phyloP scores from a whole-genome alignment of 2,888 invertebrate genomes.

The Chaetoderma sp. region DNA sequence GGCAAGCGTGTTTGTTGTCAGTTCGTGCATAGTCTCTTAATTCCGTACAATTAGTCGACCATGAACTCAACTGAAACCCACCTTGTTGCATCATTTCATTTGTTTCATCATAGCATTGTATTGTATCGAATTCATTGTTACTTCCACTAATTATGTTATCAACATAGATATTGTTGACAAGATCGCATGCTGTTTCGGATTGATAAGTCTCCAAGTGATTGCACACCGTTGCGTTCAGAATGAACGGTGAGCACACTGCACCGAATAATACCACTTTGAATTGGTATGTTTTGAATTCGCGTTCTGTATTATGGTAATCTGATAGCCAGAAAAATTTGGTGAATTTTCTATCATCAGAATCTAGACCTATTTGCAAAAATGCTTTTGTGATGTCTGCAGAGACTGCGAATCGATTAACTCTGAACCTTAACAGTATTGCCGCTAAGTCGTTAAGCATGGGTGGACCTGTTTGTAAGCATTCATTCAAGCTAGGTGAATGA shows the following conservation, averaged over 20 bases:
- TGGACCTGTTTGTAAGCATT: too few species aligned
- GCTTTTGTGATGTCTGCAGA: slow-evolving; percentile 31
- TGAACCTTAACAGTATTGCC: slow-evolving; percentile 19
- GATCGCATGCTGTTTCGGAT: neutral
- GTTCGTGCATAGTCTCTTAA: slow-evolving; percentile 3
- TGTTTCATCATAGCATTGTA: slow-evolving; percentile 15
- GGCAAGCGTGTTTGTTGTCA: too few species aligned
- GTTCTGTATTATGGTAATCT: slow-evolving; percentile 13
- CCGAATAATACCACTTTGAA: too few species aligned
- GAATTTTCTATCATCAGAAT: slow-evolving; percentile 18
- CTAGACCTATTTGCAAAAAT: slow-evolving; percentile 21
- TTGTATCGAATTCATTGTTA: neutral
- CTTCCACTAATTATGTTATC: slow-evolving; percentile 25
- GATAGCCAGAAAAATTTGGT: slow-evolving; percentile 28
- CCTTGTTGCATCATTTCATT: slow-evolving; percentile 11
- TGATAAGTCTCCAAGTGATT: too few species aligned
- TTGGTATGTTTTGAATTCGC: slow-evolving; percentile 16
- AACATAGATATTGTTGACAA: slow-evolving; percentile 19
- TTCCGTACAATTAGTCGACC: slow-evolving; percentile 19
- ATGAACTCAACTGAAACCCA: slow-evolving; percentile 21
- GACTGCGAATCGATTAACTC: slow-evolving; percentile 15
- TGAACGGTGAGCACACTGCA: too few species aligned
- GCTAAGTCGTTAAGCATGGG: slow-evolving; percentile 23
- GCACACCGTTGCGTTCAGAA: too few species aligned
- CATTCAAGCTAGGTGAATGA: too few species aligned